These are phyloP conservation scores for Heliocidaris tuberculata DNA, from an alignment of 35 echinoderm and acorn worm species.

Conservation along the genomic window DNA sequence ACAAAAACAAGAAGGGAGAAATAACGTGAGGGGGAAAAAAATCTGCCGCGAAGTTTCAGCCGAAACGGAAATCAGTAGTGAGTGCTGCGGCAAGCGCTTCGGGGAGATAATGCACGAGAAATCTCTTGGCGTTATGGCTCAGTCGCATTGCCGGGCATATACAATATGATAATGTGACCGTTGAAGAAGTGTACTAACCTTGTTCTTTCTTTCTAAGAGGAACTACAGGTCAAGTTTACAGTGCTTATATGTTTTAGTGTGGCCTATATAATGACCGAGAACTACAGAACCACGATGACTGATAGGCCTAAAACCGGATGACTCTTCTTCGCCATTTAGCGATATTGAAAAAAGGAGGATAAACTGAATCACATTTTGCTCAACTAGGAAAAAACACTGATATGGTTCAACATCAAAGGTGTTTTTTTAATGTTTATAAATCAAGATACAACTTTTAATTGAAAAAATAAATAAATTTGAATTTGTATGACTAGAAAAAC, in stretches of 20 bases:
- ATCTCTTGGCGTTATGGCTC: not conserved
- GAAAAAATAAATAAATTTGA: not conserved
- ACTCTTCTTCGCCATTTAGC: not conserved
- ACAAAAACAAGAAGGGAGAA: not conserved
- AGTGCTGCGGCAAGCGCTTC: constrained; percentile 22
- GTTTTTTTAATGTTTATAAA: too few relatives aligned
- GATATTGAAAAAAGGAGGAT: not conserved
- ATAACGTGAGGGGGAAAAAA: constrained; percentile 16
- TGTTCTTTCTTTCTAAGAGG: too few relatives aligned
- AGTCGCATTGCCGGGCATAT: not conserved
- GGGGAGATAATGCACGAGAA: constrained; percentile 22
- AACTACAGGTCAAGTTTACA: not conserved
- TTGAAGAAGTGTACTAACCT: not conserved
- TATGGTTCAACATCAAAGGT: not conserved
- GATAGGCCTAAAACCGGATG: not conserved
- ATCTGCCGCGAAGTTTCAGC: constrained; percentile 2
- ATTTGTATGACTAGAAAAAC: too few relatives aligned
- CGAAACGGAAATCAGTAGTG: constrained; percentile 44
- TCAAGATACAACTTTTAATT: not conserved
- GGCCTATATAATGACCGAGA: not conserved
- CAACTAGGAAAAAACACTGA: not conserved
- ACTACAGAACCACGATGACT: not conserved
- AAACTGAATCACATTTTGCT: not conserved
- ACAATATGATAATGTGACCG: not conserved
- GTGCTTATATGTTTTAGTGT: not conserved